Base-by-base conservation (phyloP, 2,888 invertebrate genomes). In the Selenia dentaria region DNA sequence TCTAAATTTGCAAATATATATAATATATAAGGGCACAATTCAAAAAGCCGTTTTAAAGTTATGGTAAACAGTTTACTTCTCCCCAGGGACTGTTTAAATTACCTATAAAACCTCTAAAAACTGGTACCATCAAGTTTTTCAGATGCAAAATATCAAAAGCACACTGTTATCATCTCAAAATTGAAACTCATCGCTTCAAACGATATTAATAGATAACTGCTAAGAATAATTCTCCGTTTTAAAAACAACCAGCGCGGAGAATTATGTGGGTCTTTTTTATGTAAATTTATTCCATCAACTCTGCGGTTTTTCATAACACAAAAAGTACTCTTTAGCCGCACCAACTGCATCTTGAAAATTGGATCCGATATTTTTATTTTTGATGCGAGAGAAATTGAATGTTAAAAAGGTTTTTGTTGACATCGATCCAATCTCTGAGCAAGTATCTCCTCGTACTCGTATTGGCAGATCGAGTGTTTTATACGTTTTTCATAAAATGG, bases 281-380 rank as follows among this genome's bases (percentile, higher is more conserved):
- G 48, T 31, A 51, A 54, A 57, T 57, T 52, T 54, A 57, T 57
- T 54, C 54, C 40, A 53, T 49, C 51, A 57, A 48, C 46, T 43
- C 40, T 9, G 11, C 31, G 36, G 35, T 48, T 56, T 51, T 47
- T 48, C 44, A 33, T 38, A 26, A 35, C 22, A 49, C 22, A 49
- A 50, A 55, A 52, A 39, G 9, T 29, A 41, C 49, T 49, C 47
- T 53, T 50, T 38, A 29, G 35, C 48, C 34, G 9, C 41, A 29
- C 26, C 33, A 28, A 51, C 38, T 51, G 56, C 51, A 54, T 51
- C 46, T 57, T 51, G 35, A 31, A 49, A 51, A 52, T 54, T 51
- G 55, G 44, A 47, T 47, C 29, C 43, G 28, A 31, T 50, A 28
- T 37, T 43, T 45, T 35, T 16, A 33, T 49, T 40, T 51, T 29